These are phyloP conservation scores for Ophion obscuratus DNA, from an alignment of 2,888 invertebrate genomes.

Conservation along the genomic window DNA sequence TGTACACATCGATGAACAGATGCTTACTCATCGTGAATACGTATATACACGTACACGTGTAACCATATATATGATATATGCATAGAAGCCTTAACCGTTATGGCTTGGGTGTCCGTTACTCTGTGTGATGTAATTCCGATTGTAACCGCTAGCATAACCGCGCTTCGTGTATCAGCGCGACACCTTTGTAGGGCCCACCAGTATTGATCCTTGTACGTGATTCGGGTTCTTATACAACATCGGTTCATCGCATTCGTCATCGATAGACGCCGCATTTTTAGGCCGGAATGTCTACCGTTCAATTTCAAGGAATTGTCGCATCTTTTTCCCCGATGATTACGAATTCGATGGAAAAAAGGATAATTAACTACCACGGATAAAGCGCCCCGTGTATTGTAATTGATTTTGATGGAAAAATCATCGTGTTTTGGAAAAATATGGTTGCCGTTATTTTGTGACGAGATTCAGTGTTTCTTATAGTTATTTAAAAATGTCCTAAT, in stretches of 20 bases:
- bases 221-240: constrained; percentile 5
- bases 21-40: constrained; percentile 46
- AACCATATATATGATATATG: neutral
- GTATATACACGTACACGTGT: neutral
- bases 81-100: constrained; percentile 55
- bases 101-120: constrained; percentile 54
- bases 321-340: neutral
- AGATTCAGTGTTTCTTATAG: neutral
- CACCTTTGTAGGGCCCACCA: constrained; percentile 47
- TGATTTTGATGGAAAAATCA: too few relatives aligned
- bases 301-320: neutral
- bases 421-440: neutral
- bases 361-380: too few relatives aligned
- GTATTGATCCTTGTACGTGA: constrained; percentile 11
- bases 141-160: constrained; percentile 59
- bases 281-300: neutral
- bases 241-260: neutral
- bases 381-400: too few relatives aligned
- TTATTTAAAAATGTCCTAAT: neutral
- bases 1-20: constrained; percentile 32
- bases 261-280: neutral
- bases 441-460: neutral
- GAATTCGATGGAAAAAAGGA: neutral
- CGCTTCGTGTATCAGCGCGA: constrained; percentile 28
- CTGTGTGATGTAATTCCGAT: constrained; percentile 63